A percentile compares a stretch with the other conserved stretches of the same genome.
phyloP scores from a whole-genome alignment of 2,888 invertebrate species.

The Lasioglossum vierecki region DNA sequence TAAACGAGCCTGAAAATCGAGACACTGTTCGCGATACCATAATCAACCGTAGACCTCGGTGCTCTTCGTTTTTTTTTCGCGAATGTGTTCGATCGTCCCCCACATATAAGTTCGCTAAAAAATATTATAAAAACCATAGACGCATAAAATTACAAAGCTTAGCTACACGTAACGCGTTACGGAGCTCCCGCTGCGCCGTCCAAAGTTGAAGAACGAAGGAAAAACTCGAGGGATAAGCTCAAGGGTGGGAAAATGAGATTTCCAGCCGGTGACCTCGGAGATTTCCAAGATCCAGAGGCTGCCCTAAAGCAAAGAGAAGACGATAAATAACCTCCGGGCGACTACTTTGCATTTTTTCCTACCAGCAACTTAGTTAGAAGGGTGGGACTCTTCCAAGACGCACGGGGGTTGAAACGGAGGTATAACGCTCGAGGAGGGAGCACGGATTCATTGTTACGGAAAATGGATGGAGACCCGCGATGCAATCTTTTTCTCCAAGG shows the following conservation, averaged over 20 bases:
- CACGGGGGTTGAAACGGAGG: not conserved
- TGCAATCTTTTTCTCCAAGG: slow-evolving; percentile 73
- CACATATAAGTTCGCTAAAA: not conserved
- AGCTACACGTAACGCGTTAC: not conserved
- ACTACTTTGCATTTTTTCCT: slow-evolving; percentile 73
- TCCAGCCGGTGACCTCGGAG: not conserved
- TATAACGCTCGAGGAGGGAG: slow-evolving; percentile 3
- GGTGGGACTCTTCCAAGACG: slow-evolving; percentile 12
- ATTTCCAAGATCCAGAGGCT: slow-evolving; percentile 21
- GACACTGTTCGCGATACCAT: not conserved
- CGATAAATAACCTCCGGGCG: slow-evolving; percentile 74
- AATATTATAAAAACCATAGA: not conserved
- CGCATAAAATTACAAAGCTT: not conserved
- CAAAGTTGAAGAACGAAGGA: not conserved
- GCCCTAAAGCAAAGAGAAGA: slow-evolving; percentile 13
- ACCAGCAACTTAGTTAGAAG: slow-evolving; percentile 18
- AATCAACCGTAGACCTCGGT: not conserved
- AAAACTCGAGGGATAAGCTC: not conserved
- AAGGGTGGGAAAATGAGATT: not conserved
- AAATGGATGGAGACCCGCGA: slow-evolving; percentile 70
- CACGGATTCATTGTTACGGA: slow-evolving; percentile 72
- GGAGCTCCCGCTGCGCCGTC: not conserved
- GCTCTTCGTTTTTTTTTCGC: not conserved
- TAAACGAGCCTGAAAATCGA: not conserved
- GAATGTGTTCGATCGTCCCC: not conserved